Evolutionary conservation across 2,888 invertebrate species (phyloP).

Genomic region (Spodoptera picta): DNA sequence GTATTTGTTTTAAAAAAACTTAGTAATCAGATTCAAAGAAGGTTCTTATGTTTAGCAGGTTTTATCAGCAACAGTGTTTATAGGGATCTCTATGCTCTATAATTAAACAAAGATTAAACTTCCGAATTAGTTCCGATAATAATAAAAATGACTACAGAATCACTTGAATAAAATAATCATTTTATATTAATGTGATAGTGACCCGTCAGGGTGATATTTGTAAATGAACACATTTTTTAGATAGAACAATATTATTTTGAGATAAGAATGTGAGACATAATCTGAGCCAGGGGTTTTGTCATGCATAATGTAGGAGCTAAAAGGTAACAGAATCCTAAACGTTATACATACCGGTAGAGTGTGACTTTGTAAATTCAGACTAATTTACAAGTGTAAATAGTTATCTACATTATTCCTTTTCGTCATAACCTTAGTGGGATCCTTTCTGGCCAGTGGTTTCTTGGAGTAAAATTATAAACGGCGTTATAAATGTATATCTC

Average conservation of each 20-base stretch:
- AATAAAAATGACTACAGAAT: too few species aligned
- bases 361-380: slow-evolving; percentile 22
- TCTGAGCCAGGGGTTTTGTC: not conserved
- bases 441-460: not conserved
- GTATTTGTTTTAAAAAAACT: not conserved
- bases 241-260: not conserved
- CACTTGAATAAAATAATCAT: too few species aligned
- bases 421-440: slow-evolving; percentile 2
- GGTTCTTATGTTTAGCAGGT: slow-evolving; percentile 1
- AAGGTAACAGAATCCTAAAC: slow-evolving; percentile 55
- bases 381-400: slow-evolving; percentile 31
- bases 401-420: slow-evolving; percentile 4
- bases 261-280: slow-evolving; percentile 4
- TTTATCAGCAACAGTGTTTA: not conserved
- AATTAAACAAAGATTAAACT: too few species aligned
- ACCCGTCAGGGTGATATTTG: too few species aligned
- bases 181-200: too few species aligned
- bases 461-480: slow-evolving; percentile 1
- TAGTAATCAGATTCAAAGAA: slow-evolving; percentile 11
- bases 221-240: too few species aligned
- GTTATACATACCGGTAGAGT: slow-evolving; percentile 16
- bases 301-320: slow-evolving; percentile 55
- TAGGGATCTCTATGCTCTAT: not conserved
- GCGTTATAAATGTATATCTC: slow-evolving; percentile 21
- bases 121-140: too few species aligned